Evolutionary conservation across 1,140 invertebrate genomes (phyloP).

Genomic region (Platorchestia sp.): DNA sequence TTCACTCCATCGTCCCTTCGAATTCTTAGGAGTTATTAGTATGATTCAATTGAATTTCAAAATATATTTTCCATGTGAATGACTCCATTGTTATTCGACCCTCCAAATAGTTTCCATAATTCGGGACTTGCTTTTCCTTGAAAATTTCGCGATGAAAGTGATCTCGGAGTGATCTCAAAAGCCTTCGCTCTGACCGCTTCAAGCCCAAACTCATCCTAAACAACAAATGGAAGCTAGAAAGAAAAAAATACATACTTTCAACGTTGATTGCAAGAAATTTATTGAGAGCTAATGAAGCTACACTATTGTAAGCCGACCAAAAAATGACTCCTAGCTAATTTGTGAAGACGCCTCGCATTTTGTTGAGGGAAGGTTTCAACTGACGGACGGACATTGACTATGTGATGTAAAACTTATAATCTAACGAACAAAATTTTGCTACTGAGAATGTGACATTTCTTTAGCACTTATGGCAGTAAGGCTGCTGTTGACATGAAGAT

Average conservation of each 20-base stretch:
- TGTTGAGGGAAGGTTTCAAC: background rate
- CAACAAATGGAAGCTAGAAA: background rate
- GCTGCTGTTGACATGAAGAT: too few relatives aligned
- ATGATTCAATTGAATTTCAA: background rate
- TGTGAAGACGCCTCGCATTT: background rate
- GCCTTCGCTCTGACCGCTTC: background rate
- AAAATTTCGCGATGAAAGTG: too few relatives aligned
- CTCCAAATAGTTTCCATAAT: background rate
- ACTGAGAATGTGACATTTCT: too few relatives aligned
- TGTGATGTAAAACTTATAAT: background rate
- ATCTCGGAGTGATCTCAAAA: background rate
- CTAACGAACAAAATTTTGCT: too few relatives aligned
- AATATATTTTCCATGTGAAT: background rate
- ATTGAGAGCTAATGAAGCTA: background rate
- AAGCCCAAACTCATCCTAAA: background rate
- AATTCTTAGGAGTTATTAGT: too few relatives aligned
- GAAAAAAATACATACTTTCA: background rate
- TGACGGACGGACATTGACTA: background rate
- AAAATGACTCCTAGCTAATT: background rate
- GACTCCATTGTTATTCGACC: background rate
- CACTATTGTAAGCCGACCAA: background rate
- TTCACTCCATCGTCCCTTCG: too few relatives aligned
- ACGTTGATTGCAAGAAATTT: background rate
- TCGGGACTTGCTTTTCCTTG: background rate
- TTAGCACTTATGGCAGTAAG: too few relatives aligned